These are phyloP conservation scores for Odocoileus virginianus DNA, from an alignment of 2,113 vertebrate species.

Conservation along the genomic window DNA sequence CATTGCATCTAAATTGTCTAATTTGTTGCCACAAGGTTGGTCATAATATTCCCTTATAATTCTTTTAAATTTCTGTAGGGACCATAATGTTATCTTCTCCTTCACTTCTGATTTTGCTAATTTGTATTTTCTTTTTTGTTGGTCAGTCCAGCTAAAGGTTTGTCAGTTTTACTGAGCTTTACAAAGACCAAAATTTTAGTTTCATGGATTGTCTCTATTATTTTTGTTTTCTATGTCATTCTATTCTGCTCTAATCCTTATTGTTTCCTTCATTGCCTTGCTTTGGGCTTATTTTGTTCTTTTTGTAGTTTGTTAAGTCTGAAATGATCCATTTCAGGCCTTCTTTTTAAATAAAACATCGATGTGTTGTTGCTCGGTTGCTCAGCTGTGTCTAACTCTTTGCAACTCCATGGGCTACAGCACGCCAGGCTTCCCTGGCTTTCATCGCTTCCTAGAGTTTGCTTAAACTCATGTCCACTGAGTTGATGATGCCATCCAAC, in stretches of 20 bases:
- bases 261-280: not conserved
- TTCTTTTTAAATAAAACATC: not conserved
- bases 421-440: not conserved
- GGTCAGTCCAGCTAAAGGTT: not conserved
- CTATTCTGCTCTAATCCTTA: not conserved
- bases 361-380: not conserved
- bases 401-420: not conserved
- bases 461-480: not conserved
- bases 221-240: not conserved
- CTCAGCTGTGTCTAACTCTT: not conserved
- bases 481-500: not conserved
- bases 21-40: not conserved
- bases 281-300: not conserved
- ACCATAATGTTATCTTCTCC: not conserved
- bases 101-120: not conserved
- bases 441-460: not conserved
- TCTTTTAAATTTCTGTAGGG: not conserved
- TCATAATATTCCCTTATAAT: not conserved
- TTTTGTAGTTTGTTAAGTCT: not conserved
- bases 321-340: not conserved
- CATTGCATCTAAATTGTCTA: not conserved
- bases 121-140: not conserved
- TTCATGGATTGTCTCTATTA: not conserved
- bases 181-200: not conserved
- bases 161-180: not conserved